Conservation (phyloP, 2,113 vertebrate species). For the Falcunculus frontatus region DNA sequence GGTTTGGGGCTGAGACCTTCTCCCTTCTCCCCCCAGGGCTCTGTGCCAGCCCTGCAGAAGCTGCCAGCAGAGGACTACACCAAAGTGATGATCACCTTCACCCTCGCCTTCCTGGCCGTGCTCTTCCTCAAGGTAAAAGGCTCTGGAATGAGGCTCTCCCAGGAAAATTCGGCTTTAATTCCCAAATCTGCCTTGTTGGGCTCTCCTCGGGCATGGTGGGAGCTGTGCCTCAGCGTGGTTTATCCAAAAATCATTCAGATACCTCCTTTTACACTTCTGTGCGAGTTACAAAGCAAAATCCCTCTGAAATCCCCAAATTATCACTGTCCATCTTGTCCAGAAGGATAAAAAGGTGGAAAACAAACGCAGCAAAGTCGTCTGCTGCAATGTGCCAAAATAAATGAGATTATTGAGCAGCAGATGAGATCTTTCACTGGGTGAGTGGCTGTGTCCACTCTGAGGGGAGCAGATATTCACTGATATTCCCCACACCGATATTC, state of each 20-base stretch:
- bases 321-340: not conserved
- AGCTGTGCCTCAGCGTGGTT: not conserved
- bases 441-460: not conserved
- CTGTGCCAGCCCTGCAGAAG: slow-evolving; percentile 49
- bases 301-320: not conserved
- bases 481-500: not conserved
- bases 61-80: slow-evolving; percentile 48
- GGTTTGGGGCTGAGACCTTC: not conserved
- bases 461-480: not conserved
- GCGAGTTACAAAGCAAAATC: not conserved
- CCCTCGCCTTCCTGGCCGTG: slow-evolving; percentile 61
- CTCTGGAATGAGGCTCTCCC: not conserved
- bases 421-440: not conserved
- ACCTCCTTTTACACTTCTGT: not conserved
- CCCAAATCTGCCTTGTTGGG: not conserved
- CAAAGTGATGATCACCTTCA: slow-evolving; percentile 71
- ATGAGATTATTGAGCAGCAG: not conserved
- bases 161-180: not conserved
- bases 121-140: slow-evolving; percentile 74
- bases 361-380: not conserved
- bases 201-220: not conserved
- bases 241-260: not conserved
- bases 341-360: not conserved
- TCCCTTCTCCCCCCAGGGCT: slow-evolving; percentile 59
- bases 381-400: not conserved